Percentiles rank a stretch among this genome's conserved stretches.
Evolutionary conservation across 1,140 invertebrate species (phyloP).

Genomic region (Liolophura sinensis): DNA sequence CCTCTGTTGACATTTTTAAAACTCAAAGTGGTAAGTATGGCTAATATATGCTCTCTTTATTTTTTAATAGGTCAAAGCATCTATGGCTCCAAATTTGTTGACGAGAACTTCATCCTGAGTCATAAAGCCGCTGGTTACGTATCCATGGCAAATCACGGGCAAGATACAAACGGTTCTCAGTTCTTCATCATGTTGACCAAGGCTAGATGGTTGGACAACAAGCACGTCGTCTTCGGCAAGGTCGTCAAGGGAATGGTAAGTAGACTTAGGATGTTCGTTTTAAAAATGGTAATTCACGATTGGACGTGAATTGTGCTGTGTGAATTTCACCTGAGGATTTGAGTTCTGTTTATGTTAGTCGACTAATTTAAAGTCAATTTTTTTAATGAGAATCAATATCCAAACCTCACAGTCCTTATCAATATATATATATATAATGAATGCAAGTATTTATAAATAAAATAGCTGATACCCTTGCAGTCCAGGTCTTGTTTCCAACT

Average conservation of each 20-base stretch:
- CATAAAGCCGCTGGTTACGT: conserved; percentile 27
- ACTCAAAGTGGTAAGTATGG: not conserved
- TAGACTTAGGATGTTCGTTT: not conserved
- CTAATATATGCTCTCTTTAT: not conserved
- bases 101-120: conserved; percentile 33
- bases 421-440: too few species aligned
- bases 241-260: conserved; percentile 59
- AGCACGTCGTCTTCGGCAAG: conserved; percentile 92
- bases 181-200: conserved; percentile 80
- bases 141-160: conserved; percentile 39
- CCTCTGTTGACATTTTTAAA: not conserved
- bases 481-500: too few species aligned
- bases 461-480: too few species aligned
- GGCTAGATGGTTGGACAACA: conserved; percentile 87
- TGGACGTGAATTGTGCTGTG: too few species aligned
- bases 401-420: too few species aligned
- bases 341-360: too few species aligned
- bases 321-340: too few species aligned
- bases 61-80: conserved; percentile 75
- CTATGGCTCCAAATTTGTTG: conserved; percentile 79
- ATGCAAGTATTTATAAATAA: too few species aligned
- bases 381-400: too few species aligned
- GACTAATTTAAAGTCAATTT: too few species aligned
- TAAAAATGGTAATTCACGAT: not conserved
- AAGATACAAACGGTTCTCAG: conserved; percentile 43